phyloP scores from a whole-genome alignment of 2,888 invertebrate genomes.

The Ischnura elegans region DNA sequence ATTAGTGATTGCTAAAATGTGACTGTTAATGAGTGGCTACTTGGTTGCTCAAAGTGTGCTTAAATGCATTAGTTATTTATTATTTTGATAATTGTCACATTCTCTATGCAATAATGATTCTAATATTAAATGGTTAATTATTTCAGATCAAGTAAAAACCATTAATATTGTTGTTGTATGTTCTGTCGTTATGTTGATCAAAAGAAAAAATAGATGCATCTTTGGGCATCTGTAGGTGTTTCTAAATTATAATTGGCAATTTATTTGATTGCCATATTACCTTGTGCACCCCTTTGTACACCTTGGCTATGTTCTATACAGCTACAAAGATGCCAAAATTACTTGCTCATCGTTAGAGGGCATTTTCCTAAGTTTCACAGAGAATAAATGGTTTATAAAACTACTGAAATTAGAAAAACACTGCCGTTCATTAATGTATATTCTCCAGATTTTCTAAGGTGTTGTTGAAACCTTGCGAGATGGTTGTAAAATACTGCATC shows the following conservation, averaged over 20 bases:
- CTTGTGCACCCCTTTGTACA: slow-evolving; percentile 67
- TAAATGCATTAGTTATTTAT: slow-evolving; percentile 65
- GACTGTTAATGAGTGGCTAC: slow-evolving; percentile 57
- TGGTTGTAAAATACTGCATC: slow-evolving; percentile 54
- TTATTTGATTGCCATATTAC: slow-evolving; percentile 63
- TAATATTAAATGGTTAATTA: slow-evolving; percentile 64
- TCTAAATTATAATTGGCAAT: slow-evolving; percentile 62
- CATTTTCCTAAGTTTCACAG: slow-evolving; percentile 64
- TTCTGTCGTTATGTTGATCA: slow-evolving; percentile 61
- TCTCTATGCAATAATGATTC: slow-evolving; percentile 64
- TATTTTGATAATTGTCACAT: slow-evolving; percentile 63
- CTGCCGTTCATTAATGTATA: slow-evolving; percentile 57
- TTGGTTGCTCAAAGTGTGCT: slow-evolving; percentile 62
- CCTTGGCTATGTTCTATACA: slow-evolving; percentile 60
- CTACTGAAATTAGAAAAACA: slow-evolving; percentile 56
- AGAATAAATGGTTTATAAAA: slow-evolving; percentile 64
- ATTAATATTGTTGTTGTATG: slow-evolving; percentile 66
- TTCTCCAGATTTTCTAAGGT: slow-evolving; percentile 61
- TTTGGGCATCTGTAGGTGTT: slow-evolving; percentile 64
- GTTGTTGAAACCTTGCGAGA: slow-evolving; percentile 59
- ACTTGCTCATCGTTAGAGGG: slow-evolving; percentile 61
- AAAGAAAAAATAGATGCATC: slow-evolving; percentile 56
- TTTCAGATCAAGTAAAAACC: slow-evolving; percentile 60
- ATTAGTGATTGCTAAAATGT: slow-evolving; percentile 67
- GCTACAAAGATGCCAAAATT: slow-evolving; percentile 64